These are phyloP conservation scores for Dryobota labecula DNA, from an alignment of 2,888 invertebrate species.

Conservation along the genomic window DNA sequence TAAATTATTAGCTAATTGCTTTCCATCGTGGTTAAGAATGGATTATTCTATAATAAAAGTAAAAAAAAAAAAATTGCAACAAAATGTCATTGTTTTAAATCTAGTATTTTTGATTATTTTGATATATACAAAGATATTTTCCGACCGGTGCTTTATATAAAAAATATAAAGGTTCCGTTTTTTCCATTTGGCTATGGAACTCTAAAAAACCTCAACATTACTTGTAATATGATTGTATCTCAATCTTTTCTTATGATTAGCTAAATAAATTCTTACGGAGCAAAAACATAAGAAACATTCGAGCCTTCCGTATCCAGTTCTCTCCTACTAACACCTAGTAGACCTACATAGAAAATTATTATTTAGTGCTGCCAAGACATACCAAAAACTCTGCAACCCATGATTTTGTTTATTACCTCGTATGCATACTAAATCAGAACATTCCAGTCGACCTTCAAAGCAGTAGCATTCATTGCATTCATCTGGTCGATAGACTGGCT, in stretches of 20 bases:
- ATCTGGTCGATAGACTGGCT: slow-evolving; percentile 13
- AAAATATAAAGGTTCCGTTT: not conserved
- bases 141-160: not conserved
- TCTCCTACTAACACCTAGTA: not conserved
- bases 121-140: not conserved
- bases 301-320: not conserved
- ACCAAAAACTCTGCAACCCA: not conserved
- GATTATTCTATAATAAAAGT: no score
- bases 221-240: not conserved
- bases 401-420: slow-evolving; percentile 30
- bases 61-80: not conserved
- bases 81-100: not conserved
- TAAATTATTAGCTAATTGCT: not conserved
- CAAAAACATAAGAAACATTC: not conserved
- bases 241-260: not conserved
- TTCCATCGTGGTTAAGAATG: no score
- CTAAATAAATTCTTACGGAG: no score
- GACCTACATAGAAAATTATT: not conserved
- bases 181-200: not conserved
- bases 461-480: slow-evolving; percentile 47
- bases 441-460: slow-evolving; percentile 22
- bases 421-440: slow-evolving; percentile 42
- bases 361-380: not conserved
- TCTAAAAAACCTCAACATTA: not conserved
- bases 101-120: not conserved